Conservation (phyloP, 2,888 invertebrate genomes). For the Chrysodeixis includens region DNA sequence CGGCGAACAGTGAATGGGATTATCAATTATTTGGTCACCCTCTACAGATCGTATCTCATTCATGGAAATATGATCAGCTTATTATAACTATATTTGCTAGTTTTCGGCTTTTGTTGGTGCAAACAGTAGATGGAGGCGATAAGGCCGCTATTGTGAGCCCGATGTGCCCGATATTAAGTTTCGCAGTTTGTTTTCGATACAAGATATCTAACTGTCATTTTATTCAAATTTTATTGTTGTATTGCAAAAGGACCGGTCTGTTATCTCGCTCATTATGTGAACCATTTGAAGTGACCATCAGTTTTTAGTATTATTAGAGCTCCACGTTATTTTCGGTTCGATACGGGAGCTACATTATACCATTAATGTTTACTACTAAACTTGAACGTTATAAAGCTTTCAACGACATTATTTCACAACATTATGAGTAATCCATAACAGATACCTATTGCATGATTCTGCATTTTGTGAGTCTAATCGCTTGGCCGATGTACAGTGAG, state of each 20-base stretch:
- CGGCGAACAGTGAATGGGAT: conserved; percentile 77
- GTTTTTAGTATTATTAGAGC: conserved; percentile 26
- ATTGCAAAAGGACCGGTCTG: conserved; percentile 39
- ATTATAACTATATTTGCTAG: conserved; percentile 87
- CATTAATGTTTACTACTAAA: neutral
- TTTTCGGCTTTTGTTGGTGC: conserved; percentile 73
- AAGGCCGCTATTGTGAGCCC: conserved; percentile 55
- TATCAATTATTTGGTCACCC: conserved; percentile 83
- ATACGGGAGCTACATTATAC: conserved; percentile 7
- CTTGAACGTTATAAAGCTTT: neutral
- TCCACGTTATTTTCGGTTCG: conserved; percentile 6
- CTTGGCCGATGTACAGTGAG: neutral
- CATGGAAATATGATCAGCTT: conserved; percentile 83
- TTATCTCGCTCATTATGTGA: conserved; percentile 38
- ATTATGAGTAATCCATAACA: neutral
- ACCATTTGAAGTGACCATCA: conserved; percentile 10
- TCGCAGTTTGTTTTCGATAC: conserved; percentile 75
- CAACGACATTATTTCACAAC: neutral
- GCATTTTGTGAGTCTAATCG: neutral
- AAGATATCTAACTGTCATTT: conserved; percentile 72
- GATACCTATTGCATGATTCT: neutral
- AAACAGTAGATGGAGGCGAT: conserved; percentile 63
- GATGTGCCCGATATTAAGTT: conserved; percentile 69
- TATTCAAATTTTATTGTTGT: conserved; percentile 62
- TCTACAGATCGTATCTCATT: conserved; percentile 74